Percentiles rank a stretch among this genome's conserved stretches.
These are phyloP conservation scores for Bombus superbus DNA, from an alignment of 1,140 invertebrate genomes.

Conservation along the genomic window DNA sequence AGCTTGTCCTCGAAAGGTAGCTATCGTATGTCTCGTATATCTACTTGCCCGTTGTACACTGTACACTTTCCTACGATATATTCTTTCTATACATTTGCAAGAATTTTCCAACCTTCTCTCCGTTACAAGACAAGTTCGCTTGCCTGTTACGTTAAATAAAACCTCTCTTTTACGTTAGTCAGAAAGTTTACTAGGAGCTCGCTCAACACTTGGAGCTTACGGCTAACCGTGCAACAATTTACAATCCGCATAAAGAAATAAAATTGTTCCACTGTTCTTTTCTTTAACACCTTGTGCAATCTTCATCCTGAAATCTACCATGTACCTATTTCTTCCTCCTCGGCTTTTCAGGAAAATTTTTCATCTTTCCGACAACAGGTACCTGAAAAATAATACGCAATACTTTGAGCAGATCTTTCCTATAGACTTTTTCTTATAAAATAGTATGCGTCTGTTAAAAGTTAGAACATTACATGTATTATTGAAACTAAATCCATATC, in stretches of 20 bases:
- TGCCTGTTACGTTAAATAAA: constrained; percentile 7
- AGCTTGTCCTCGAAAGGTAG: constrained; percentile 87
- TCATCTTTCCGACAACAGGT: background rate
- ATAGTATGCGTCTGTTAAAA: background rate
- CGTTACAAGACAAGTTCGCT: constrained; percentile 12
- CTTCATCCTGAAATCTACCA: background rate
- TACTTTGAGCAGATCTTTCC: background rate
- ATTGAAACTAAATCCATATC: background rate
- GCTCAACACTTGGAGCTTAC: background rate
- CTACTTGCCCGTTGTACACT: constrained; percentile 6
- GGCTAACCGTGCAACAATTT: background rate
- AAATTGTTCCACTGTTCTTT: background rate
- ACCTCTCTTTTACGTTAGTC: background rate
- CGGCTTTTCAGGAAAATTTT: background rate
- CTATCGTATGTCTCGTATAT: constrained; percentile 44
- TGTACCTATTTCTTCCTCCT: background rate
- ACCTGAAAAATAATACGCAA: background rate
- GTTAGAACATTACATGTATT: too few species aligned
- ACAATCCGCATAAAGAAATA: background rate
- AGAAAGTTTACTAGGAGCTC: constrained; percentile 2
- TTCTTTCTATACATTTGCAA: constrained; percentile 27
- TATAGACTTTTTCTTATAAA: too few species aligned
- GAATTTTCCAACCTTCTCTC: constrained; percentile 46
- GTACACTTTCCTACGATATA: constrained; percentile 31
- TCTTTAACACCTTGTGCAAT: background rate